A percentile compares a stretch with the other conserved stretches of the same genome.
Evolutionary conservation across 2,888 invertebrate species (phyloP).

Genomic region (Cyclophora punctaria): DNA sequence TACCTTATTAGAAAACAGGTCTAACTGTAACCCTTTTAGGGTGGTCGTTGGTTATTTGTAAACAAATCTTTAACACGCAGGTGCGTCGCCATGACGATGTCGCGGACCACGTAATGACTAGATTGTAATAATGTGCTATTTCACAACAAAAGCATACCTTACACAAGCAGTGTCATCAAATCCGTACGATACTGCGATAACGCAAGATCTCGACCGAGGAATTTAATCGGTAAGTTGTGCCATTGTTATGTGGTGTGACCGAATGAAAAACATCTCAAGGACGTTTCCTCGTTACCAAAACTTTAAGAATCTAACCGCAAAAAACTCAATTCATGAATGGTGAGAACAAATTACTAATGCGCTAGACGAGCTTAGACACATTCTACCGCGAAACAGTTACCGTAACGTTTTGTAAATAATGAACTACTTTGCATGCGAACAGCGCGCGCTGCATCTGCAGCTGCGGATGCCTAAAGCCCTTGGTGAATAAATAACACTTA

Average conservation of each 20-base stretch:
- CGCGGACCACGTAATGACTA: constrained; percentile 7
- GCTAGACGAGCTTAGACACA: constrained; percentile 20
- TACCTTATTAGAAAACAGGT: constrained; percentile 39
- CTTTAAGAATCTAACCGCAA: constrained; percentile 6
- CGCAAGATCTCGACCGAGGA: constrained; percentile 9
- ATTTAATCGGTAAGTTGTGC: constrained; percentile 3
- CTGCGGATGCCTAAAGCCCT: constrained; percentile 16
- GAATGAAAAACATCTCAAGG: constrained; percentile 9
- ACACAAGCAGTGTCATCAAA: constrained; percentile 24
- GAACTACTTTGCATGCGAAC: constrained; percentile 40
- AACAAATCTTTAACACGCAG: constrained; percentile 33
- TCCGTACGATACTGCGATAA: constrained; percentile 20
- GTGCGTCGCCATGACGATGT: constrained; percentile 2
- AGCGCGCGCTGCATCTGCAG: constrained; percentile 26
- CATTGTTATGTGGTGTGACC: constrained; percentile 13
- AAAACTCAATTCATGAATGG: constrained; percentile 13
- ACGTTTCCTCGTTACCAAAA: constrained; percentile 5
- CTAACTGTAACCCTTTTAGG: constrained; percentile 51
- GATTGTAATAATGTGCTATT: constrained; percentile 16
- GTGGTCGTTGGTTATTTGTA: constrained; percentile 39
- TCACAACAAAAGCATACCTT: constrained; percentile 25
- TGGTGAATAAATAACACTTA: constrained; percentile 54
- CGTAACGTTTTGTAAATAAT: constrained; percentile 36
- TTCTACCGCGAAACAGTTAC: constrained; percentile 31
- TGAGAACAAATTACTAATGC: constrained; percentile 26